Percentiles rank a stretch among this genome's conserved stretches.
These are phyloP conservation scores for Macroteleia sp. DNA, from an alignment of 2,888 invertebrate genomes.

Conservation along the genomic window DNA sequence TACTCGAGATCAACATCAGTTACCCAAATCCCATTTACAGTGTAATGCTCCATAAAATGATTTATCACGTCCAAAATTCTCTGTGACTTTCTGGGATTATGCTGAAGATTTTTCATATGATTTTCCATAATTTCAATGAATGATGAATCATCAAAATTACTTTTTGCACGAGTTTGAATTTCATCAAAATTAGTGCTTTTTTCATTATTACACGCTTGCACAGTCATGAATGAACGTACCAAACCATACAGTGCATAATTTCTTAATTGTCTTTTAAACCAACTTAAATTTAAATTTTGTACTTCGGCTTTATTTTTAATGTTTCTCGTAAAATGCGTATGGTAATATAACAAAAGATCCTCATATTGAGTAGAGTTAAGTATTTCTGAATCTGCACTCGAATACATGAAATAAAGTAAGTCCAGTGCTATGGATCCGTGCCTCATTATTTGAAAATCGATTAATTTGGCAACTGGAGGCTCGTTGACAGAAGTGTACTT, in stretches of 20 bases:
- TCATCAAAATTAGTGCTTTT: slow-evolving; percentile 51
- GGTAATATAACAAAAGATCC: slow-evolving; percentile 68
- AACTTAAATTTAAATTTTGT: slow-evolving; percentile 27
- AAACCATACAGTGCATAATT: slow-evolving; percentile 71
- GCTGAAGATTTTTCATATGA: slow-evolving; percentile 23
- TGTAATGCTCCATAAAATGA: slow-evolving; percentile 49
- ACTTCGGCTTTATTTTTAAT: slow-evolving; percentile 24
- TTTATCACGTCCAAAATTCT: slow-evolving; percentile 64
- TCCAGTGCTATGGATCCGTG: slow-evolving; percentile 73
- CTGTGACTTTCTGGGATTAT: slow-evolving; percentile 37
- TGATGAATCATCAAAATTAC: neutral
- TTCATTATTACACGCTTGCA: slow-evolving; percentile 68
- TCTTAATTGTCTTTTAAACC: slow-evolving; percentile 70
- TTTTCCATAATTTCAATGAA: slow-evolving; percentile 2
- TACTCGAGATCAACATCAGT: no score
- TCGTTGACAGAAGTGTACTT: slow-evolving; percentile 15
- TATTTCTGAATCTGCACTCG: slow-evolving; percentile 68
- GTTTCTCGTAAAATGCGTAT: slow-evolving; percentile 54
- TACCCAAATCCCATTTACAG: neutral
- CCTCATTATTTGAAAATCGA: slow-evolving; percentile 72
- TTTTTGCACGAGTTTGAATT: slow-evolving; percentile 27
- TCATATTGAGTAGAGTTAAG: slow-evolving; percentile 66
- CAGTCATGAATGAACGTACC: slow-evolving; percentile 69
- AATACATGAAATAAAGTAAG: slow-evolving; percentile 75
- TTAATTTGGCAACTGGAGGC: slow-evolving; percentile 63